Percentiles rank a stretch among this genome's conserved stretches.
Evolutionary conservation across 2,888 invertebrate species (phyloP).

Genomic region (Junonia oenone): DNA sequence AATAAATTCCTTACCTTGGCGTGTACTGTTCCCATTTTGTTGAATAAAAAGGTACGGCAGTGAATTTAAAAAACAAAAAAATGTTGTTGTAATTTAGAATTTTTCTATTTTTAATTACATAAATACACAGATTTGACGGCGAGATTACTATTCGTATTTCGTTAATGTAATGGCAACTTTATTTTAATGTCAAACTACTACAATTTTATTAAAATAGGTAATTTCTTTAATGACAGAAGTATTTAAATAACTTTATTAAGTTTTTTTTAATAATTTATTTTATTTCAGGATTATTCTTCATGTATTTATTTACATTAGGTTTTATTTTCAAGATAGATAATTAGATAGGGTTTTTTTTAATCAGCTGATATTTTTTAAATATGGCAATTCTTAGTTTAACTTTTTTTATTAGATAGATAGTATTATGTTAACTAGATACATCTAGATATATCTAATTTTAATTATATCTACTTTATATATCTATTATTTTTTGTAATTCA

Average conservation of each 20-base stretch:
- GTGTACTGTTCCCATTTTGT: slow-evolving; percentile 39
- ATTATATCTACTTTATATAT: no score
- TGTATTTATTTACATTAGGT: no score
- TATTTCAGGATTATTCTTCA: no score
- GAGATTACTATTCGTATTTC: background rate
- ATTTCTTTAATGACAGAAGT: no score
- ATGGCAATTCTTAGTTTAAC: slow-evolving; percentile 2
- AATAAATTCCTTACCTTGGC: slow-evolving; percentile 33
- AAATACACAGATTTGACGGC: slow-evolving; percentile 39
- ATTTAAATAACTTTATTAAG: background rate
- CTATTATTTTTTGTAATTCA: no score
- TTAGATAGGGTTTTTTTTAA: no score
- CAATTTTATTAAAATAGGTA: background rate
- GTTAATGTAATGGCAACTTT: slow-evolving; percentile 1
- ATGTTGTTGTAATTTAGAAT: slow-evolving; percentile 31
- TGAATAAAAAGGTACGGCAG: slow-evolving; percentile 3
- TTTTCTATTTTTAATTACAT: slow-evolving; percentile 40
- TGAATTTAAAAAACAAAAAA: slow-evolving; percentile 5
- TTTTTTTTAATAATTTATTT: no score
- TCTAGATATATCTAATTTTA: no score
- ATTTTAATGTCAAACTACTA: background rate
- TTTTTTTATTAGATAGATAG: no score
- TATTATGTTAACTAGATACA: no score
- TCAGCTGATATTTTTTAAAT: slow-evolving; percentile 17
- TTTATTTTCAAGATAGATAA: no score